phyloP scores from a whole-genome alignment of 2,888 invertebrate species.

The Rotaria socialis region DNA sequence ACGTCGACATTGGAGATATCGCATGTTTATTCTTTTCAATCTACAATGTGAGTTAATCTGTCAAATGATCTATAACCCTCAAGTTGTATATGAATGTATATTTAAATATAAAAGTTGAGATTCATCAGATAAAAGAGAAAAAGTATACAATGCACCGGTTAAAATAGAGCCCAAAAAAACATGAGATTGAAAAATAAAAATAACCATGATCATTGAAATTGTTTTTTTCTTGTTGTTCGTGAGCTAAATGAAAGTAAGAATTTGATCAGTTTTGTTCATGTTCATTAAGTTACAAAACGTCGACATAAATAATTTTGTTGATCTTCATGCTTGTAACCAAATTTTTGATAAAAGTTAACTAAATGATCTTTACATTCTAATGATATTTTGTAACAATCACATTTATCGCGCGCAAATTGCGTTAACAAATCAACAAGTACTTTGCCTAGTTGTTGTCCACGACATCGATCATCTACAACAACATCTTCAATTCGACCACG shows the following conservation, averaged over 20 bases:
- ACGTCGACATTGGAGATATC: background rate
- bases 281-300: constrained; percentile 36
- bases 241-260: background rate
- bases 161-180: background rate
- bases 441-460: constrained; percentile 43
- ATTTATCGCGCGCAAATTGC: constrained; percentile 4
- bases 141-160: background rate
- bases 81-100: background rate
- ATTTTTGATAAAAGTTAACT: constrained; percentile 42
- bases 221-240: too few species aligned
- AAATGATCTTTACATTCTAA: constrained; percentile 46
- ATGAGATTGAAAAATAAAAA: background rate
- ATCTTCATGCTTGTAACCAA: constrained; percentile 40
- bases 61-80: background rate
- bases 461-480: constrained; percentile 39
- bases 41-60: background rate
- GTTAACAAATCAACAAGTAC: constrained; percentile 35
- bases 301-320: constrained; percentile 45
- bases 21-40: background rate
- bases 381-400: constrained; percentile 44
- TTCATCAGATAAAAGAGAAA: background rate
- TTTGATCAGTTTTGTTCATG: background rate
- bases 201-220: too few species aligned
- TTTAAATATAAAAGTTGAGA: background rate
- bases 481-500: constrained; percentile 45